These are phyloP conservation scores for Mesorhabditis belari DNA, from an alignment of 2,888 invertebrate species.

Conservation along the genomic window DNA sequence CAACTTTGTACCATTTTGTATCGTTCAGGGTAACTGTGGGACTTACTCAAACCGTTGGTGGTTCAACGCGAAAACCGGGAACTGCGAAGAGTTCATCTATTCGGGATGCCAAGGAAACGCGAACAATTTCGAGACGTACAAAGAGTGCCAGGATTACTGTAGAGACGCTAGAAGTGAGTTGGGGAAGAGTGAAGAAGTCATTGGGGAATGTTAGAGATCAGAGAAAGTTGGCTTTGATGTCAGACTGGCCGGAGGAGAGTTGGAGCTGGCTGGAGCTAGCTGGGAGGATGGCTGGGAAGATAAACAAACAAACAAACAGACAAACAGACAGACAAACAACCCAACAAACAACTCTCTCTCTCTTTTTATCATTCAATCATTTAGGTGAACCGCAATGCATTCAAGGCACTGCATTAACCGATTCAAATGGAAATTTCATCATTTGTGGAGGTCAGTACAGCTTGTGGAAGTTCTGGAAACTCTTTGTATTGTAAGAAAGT, in stretches of 20 bases:
- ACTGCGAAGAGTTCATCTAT: constrained; percentile 53
- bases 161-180: constrained; percentile 41
- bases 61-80: constrained; percentile 53
- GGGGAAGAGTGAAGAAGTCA: no score
- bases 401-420: constrained; percentile 52
- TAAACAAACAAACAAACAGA: no score
- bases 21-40: constrained; percentile 46
- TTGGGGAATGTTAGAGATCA: no score
- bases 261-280: background rate
- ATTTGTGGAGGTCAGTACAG: constrained; percentile 36
- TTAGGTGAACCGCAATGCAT: constrained; percentile 49
- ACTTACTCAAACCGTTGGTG: constrained; percentile 52
- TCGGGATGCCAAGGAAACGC: constrained; percentile 51
- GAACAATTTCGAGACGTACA: constrained; percentile 52
- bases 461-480: background rate
- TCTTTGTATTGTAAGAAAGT: no score
- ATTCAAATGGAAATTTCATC: constrained; percentile 51
- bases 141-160: constrained; percentile 52
- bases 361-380: background rate
- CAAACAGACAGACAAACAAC: background rate
- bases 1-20: background rate
- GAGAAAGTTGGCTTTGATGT: no score
- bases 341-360: background rate
- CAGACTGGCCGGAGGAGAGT: no score
- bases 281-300: no score